Evolutionary conservation across 2,888 invertebrate genomes (phyloP), one percentile per base, ranked within the genome.

Genomic region (Drosophila affinis): DNA sequence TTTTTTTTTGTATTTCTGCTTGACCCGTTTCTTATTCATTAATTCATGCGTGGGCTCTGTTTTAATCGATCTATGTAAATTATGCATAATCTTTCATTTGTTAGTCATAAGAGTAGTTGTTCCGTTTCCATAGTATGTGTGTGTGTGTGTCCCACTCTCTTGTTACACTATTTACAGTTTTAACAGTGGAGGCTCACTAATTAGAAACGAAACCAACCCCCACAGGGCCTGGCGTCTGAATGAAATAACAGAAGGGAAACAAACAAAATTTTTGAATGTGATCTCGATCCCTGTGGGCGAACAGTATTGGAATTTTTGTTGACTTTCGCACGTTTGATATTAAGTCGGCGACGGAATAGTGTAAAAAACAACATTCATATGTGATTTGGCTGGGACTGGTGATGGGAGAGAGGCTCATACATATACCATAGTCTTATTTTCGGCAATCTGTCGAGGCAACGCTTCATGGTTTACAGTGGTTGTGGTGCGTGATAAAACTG

Each of bases 401-500:
- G 54, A 44, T 39, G 39, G 39, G 39, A 39, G n/a, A 39, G n/a
- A 39, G n/a, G 39, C 39, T 39, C 39, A 39, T 44, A 56, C 24
- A 24, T 24, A 53, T 45, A 46, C 21, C 57, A 52, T 67, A 55
- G 54, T 54, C 51, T 58, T 53, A 58, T 51, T 61, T 76, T 51
- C 53, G 60, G 69, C 64, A 45, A 57, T 56, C 48, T 45, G 54
- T 52, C 58, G 57, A 29, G 63, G 53, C 64, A 48, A 62, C 58
- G 77, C 67, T 67, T 67, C 67, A 57, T 51, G 67, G 67, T 51
- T 46, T 67, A 57, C 75, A 51, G 85, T 86, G 83, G 83, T 88
- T 82, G 78, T 78, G 88, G 86, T 81, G 81, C 83, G 87, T 79
- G 79, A 78, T 71, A 39, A 51, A 64, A 56, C 62, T 57, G 47